These are phyloP conservation scores for Choreutis nemorana DNA, from an alignment of 2,888 invertebrate genomes.

Conservation along the genomic window DNA sequence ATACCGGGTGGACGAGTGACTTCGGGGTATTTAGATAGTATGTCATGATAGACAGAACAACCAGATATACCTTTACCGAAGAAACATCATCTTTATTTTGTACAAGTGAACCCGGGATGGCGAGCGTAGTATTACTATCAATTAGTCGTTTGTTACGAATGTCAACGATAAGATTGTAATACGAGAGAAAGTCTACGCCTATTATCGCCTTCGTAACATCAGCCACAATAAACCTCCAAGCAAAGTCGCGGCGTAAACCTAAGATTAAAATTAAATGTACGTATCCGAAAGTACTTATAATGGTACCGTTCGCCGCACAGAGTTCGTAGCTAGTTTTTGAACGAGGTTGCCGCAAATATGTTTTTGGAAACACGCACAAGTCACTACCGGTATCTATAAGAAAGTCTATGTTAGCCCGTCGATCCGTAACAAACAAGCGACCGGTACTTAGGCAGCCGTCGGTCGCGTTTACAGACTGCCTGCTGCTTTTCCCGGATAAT, in stretches of 20 bases:
- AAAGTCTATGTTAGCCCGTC: slow-evolving; percentile 1
- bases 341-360: slow-evolving; percentile 7
- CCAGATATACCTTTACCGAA: too few relatives aligned
- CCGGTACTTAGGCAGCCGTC: slow-evolving; percentile 5
- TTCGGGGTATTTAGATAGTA: slow-evolving; percentile 7
- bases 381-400: slow-evolving; percentile 7
- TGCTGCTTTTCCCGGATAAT: not conserved
- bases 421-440: slow-evolving; percentile 5
- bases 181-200: slow-evolving; percentile 15
- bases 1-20: slow-evolving; percentile 11
- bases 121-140: slow-evolving; percentile 7
- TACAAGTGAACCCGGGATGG: slow-evolving; percentile 2
- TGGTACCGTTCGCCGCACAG: slow-evolving; percentile 15
- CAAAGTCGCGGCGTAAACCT: slow-evolving; percentile 14
- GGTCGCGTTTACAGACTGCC: not conserved
- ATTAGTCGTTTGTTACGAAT: slow-evolving; percentile 2
- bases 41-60: not conserved
- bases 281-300: slow-evolving; percentile 15
- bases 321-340: slow-evolving; percentile 7
- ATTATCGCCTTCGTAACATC: slow-evolving; percentile 19
- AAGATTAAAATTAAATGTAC: slow-evolving; percentile 12
- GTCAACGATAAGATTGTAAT: slow-evolving; percentile 8
- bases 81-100: too few relatives aligned
- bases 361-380: slow-evolving; percentile 3
- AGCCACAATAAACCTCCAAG: slow-evolving; percentile 16